Evolutionary conservation across 2,888 invertebrate genomes (phyloP).

Genomic region (Mesorhabditis belari): DNA sequence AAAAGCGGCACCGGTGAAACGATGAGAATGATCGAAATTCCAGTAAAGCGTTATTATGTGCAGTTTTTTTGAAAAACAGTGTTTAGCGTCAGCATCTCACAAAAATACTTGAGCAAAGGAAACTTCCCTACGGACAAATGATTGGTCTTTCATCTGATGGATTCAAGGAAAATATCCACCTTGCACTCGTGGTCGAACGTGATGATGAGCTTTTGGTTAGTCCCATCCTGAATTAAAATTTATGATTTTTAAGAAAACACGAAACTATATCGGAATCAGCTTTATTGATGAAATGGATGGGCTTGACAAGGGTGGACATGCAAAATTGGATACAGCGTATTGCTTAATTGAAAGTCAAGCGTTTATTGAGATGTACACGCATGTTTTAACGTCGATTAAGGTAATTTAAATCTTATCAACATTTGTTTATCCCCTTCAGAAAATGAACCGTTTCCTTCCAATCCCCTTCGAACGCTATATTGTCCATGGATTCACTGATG

Average conservation of each 20-base stretch:
- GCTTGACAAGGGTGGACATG: no score
- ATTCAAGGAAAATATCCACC: constrained; percentile 65
- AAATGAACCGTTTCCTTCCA: constrained; percentile 29
- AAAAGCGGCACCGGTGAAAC: constrained; percentile 18
- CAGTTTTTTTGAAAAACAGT: constrained; percentile 5
- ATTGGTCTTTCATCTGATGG: constrained; percentile 68
- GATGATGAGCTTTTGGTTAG: constrained; percentile 53
- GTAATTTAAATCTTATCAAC: constrained; percentile 20
- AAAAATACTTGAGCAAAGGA: constrained; percentile 53
- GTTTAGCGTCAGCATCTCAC: constrained; percentile 1
- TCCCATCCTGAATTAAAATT: background rate
- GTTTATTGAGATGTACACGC: constrained; percentile 71
- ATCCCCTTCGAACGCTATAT: constrained; percentile 52
- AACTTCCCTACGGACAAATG: constrained; percentile 69
- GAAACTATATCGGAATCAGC: no score
- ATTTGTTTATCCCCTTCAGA: constrained; percentile 10
- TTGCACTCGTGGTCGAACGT: constrained; percentile 67
- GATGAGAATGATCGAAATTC: constrained; percentile 8
- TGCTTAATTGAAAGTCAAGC: constrained; percentile 62
- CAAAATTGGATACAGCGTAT: constrained; percentile 12
- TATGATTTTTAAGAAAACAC: background rate
- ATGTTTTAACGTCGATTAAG: constrained; percentile 69
- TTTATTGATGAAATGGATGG: no score
- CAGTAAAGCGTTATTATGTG: constrained; percentile 12
- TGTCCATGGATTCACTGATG: constrained; percentile 26